These are phyloP conservation scores for Ametastegia equiseti DNA, from an alignment of 2,888 invertebrate genomes.

Conservation along the genomic window DNA sequence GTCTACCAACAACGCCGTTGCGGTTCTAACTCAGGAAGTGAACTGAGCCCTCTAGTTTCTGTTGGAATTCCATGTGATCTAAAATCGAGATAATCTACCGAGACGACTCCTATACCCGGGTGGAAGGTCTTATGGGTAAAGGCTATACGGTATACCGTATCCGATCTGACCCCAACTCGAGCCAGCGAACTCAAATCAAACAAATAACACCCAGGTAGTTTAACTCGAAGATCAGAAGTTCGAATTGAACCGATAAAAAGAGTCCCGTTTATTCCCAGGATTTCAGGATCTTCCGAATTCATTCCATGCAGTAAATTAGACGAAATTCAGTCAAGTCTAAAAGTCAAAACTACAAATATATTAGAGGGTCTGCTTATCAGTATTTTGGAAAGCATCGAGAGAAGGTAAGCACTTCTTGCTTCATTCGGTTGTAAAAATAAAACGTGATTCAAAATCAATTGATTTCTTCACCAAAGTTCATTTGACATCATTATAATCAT, in stretches of 20 bases:
- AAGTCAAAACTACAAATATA: background rate
- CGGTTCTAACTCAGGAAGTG: slow-evolving; percentile 19
- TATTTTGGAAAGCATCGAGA: too few relatives aligned
- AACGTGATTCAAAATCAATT: too few relatives aligned
- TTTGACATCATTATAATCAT: too few relatives aligned
- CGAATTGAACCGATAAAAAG: background rate
- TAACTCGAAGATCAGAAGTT: slow-evolving; percentile 9
- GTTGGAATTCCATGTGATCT: slow-evolving; percentile 57
- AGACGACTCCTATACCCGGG: slow-evolving; percentile 25
- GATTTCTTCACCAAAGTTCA: too few relatives aligned
- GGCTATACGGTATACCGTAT: slow-evolving; percentile 20
- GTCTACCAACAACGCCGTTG: background rate
- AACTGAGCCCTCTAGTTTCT: slow-evolving; percentile 32
- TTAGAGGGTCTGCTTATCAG: background rate
- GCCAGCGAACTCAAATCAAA: slow-evolving; percentile 29
- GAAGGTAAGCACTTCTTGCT: too few relatives aligned
- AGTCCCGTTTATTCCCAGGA: background rate
- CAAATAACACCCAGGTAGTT: slow-evolving; percentile 20
- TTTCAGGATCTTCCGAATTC: background rate
- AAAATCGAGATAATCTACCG: slow-evolving; percentile 55
- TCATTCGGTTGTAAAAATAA: too few relatives aligned
- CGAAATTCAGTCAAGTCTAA: background rate
- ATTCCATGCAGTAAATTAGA: background rate
- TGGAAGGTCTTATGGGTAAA: slow-evolving; percentile 30
- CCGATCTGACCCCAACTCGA: slow-evolving; percentile 41